These are phyloP conservation scores for Anguilla anguilla DNA, from an alignment of 2,797 vertebrate species.

Conservation along the genomic window DNA sequence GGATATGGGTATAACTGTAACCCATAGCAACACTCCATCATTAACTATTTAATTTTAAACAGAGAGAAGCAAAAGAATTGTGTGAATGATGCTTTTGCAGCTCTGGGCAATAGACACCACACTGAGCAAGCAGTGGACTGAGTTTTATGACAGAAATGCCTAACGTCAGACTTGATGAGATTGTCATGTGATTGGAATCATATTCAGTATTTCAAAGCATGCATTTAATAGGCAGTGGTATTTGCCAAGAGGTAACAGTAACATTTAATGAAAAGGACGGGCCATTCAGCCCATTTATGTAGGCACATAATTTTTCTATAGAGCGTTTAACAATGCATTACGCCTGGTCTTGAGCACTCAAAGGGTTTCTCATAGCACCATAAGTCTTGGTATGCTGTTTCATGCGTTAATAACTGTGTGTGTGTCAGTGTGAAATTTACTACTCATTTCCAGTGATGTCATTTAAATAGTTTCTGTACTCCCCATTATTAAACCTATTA, in stretches of 20 bases:
- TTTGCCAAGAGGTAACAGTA: background rate
- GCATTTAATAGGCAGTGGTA: background rate
- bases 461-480: background rate
- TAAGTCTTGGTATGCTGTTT: background rate
- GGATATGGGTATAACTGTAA: slow-evolving; percentile 48
- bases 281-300: background rate
- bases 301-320: background rate
- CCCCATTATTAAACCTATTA: background rate
- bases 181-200: slow-evolving; percentile 48
- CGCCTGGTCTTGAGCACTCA: background rate
- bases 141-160: slow-evolving; percentile 50
- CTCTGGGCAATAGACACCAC: slow-evolving; percentile 32
- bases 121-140: slow-evolving; percentile 28
- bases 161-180: slow-evolving; percentile 32
- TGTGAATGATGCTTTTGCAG: slow-evolving; percentile 36
- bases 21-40: slow-evolving; percentile 37
- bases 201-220: slow-evolving; percentile 32
- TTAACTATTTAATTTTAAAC: slow-evolving; percentile 53
- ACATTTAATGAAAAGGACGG: background rate
- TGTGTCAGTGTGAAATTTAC: too few species aligned
- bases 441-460: background rate
- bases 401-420: background rate
- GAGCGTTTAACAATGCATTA: background rate
- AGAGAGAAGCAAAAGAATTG: slow-evolving; percentile 39
- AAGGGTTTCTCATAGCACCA: background rate